These are phyloP conservation scores for Himantopus leucocephalus DNA, from an alignment of 2,113 vertebrate genomes.

Conservation along the genomic window DNA sequence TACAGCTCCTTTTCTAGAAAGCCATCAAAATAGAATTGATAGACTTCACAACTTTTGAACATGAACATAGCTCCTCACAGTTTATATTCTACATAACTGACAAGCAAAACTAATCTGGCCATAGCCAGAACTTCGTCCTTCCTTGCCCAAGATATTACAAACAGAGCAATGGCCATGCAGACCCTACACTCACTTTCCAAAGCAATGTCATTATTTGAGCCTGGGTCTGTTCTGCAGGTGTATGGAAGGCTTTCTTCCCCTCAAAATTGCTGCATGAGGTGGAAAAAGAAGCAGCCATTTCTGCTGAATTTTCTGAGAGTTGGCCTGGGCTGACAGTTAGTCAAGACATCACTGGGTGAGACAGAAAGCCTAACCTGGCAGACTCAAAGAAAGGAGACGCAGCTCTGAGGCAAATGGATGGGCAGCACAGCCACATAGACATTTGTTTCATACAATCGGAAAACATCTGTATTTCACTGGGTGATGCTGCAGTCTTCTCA, in stretches of 20 bases:
- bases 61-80: background rate
- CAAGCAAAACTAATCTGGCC: background rate
- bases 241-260: background rate
- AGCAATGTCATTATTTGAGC: background rate
- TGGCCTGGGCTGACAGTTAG: background rate
- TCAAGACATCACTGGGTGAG: background rate
- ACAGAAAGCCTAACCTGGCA: background rate
- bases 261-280: background rate
- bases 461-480: background rate
- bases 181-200: background rate
- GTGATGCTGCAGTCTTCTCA: background rate
- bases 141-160: background rate
- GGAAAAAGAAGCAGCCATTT: background rate
- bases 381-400: background rate
- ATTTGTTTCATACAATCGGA: background rate
- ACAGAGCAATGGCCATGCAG: background rate
- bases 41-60: background rate
- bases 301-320: background rate
- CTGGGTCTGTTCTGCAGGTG: background rate
- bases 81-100: background rate
- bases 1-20: background rate
- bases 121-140: background rate
- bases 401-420: background rate
- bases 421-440: background rate
- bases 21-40: background rate